Base-by-base conservation (phyloP, 2,797 vertebrate genomes). In the Gadopsis bispinosus region DNA sequence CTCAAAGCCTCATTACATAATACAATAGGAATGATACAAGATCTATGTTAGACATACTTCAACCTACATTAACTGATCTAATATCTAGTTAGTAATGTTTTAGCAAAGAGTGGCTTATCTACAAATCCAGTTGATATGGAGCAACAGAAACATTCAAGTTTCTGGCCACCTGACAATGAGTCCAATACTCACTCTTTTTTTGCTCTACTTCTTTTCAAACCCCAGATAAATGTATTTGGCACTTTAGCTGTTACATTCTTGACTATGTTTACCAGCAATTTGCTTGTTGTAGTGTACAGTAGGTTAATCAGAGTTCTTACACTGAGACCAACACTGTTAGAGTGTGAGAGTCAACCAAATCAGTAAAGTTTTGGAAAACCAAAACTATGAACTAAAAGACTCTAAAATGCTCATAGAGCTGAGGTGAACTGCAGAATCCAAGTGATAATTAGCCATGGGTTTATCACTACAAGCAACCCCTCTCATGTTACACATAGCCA, bases 1-100 rank as follows among this genome's bases (percentile, higher is more conserved):
- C 47, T 37, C 31, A 70, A 13, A 67, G 55, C n/a, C 8, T 37
- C 19, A 70, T 55, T 62, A 50, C 14, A 43, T 33, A 33, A 60
- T 22, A 20, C 14, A 37, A 59, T 1, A 54, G 14, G 29, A 58
- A 54, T 63, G 31, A 76, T 1, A 43, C 3, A 51, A 26, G 51
- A 60, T 20, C 39, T 14, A 35, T 4, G 1, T 47, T 9, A 33
- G 12, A 56, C 2, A 22, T 22, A 22, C 5, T 48, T 20, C 2
- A 39, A 62, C n/a, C 43, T 7, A 33, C 16, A 43, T 13, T 14
- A 19, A 33, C 33, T 26, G 19, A n/a, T 45, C 35, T 12, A 3
- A 75, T 56, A 29, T 26, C 41, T 53, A 13, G 22, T 61, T 59
- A n/a, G 9, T 11, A 45, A 43, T 11, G 5, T 62, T 47, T 45